phyloP scores from a whole-genome alignment of 2,113 vertebrate species.

The Coryphaenoides rupestris region DNA sequence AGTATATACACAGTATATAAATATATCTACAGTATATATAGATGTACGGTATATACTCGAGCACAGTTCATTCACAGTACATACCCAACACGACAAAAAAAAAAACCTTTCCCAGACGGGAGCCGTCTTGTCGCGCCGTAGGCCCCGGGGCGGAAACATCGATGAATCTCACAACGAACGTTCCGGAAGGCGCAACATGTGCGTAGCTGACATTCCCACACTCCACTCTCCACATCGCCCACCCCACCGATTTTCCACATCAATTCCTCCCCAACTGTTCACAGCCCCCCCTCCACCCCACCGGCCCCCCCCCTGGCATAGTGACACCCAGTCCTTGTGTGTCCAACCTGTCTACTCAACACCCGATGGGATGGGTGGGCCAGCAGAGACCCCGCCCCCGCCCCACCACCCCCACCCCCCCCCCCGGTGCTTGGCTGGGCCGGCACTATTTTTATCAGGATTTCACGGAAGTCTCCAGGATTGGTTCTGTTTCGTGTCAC shows the following conservation, averaged over 20 bases:
- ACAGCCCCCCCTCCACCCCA: constrained; percentile 29
- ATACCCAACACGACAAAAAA: too few relatives aligned
- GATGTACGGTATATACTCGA: too few relatives aligned
- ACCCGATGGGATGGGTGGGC: constrained; percentile 18
- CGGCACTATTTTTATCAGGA: constrained; percentile 63
- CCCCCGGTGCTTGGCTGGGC: constrained; percentile 22
- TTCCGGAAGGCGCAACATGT: too few relatives aligned
- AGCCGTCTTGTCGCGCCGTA: not conserved
- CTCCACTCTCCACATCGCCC: not conserved
- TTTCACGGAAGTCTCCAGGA: constrained; percentile 71
- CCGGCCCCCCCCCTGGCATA: constrained; percentile 34
- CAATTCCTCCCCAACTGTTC: constrained; percentile 55
- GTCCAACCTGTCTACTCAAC: constrained; percentile 39
- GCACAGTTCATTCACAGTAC: too few relatives aligned
- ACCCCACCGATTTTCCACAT: constrained; percentile 52
- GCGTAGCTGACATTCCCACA: not conserved
- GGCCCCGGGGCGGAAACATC: not conserved
- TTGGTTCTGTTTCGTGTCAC: constrained; percentile 32
- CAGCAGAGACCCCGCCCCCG: not conserved
- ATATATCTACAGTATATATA: too few relatives aligned
- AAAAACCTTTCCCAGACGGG: too few relatives aligned
- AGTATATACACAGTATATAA: too few relatives aligned
- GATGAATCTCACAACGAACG: too few relatives aligned
- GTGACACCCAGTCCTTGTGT: constrained; percentile 36
- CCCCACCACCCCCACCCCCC: too few relatives aligned